Evolutionary conservation across 2,888 invertebrate species (phyloP), one percentile per base, ranked within the genome.

Genomic region (Shargacucullia verbasci): DNA sequence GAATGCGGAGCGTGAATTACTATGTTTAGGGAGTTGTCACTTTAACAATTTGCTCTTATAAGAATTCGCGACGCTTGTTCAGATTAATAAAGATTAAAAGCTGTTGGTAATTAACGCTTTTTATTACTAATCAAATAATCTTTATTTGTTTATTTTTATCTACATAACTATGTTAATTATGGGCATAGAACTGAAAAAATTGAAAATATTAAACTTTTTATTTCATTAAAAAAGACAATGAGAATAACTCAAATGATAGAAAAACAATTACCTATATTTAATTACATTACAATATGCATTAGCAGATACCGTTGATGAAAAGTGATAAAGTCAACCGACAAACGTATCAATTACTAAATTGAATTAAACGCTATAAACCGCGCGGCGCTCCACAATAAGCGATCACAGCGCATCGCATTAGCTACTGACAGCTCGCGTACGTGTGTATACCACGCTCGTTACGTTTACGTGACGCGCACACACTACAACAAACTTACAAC

Each of bases 341-440:
- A 90, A 90, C 87, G 88, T 92, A 92, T 92, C 92, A 93, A 92
- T 92, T 92, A 92, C 92, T 89, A 91, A 92, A 93, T 93, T 92
- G 91, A 93, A 93, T 93, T 92, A 92, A 93, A 88, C 91, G 91
- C 86, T 88, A 88, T 89, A 91, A 91, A 86, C 89, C 90, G 90
- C 86, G 88, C 87, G 88, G 82, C 87, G 86, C 87, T 80, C 82
- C 90, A 90, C 92, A 92, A 90, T 89, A 90, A 88, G 89, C 90
- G 92, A 91, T 91, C 91, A 86, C 89, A 81, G 88, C 90, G 90
- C 90, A 90, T 92, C 92, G 88, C 88, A 92, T 92, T 91, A 93
- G 90, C 92, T 92, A 91, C 93, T 92, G 93, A 92, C 92, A 92
- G 88, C 84, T 83, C 84, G 82, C 83, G 85, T 89, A 87, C 89